Conservation (phyloP, 2,888 invertebrate genomes). For the Xestia xanthographa region DNA sequence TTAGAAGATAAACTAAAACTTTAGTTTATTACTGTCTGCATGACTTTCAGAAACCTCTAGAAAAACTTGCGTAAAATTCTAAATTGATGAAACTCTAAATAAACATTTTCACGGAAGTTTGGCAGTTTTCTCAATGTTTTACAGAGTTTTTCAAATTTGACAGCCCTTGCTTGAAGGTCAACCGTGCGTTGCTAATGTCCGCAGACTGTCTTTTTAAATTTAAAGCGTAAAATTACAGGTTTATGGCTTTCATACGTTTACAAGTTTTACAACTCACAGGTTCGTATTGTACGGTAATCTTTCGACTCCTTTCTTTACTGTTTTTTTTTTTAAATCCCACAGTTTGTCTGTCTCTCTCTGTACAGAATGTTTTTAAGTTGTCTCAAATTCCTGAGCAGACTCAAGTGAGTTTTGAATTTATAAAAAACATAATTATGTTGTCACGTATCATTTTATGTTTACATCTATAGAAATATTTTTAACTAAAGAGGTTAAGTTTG, state of each 20-base stretch:
- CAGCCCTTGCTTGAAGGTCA: constrained; percentile 50
- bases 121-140: background rate
- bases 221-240: constrained; percentile 55
- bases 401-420: background rate
- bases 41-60: background rate
- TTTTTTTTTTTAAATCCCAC: background rate
- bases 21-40: background rate
- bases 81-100: background rate
- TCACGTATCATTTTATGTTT: background rate
- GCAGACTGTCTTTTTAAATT: constrained; percentile 46
- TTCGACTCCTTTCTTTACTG: constrained; percentile 4
- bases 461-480: no score
- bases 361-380: background rate
- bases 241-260: constrained; percentile 8
- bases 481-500: background rate
- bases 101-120: background rate
- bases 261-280: constrained; percentile 35
- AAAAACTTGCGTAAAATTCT: background rate
- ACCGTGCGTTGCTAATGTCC: constrained; percentile 29
- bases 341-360: background rate
- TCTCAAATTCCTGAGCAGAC: background rate
- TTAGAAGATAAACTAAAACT: background rate
- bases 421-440: background rate
- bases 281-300: constrained; percentile 16
- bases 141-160: background rate